Base-by-base conservation (phyloP, 37 sponge, comb jelly and placozoan species). In the Agelas oroides region DNA sequence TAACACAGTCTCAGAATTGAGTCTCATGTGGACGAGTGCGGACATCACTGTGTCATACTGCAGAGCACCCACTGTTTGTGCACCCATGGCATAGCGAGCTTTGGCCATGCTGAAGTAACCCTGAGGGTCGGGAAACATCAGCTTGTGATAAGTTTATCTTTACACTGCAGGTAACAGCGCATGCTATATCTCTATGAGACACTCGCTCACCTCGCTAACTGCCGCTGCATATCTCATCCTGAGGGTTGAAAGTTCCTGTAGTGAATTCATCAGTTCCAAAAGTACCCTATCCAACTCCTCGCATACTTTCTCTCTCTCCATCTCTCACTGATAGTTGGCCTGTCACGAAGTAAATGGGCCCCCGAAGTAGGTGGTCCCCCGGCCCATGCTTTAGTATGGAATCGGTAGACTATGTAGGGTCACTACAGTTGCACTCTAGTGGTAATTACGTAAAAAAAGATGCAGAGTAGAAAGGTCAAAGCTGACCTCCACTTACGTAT, bases 31-130 rank as follows among this genome's bases (percentile, higher is more conserved):
- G 13, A 79, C 69, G 25, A 80, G 61, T 0, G 93, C 67, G 5
- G 57, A 33, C 94, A 94, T 94, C n/a, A 25, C 65, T 24, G 71
- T 24, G 73, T 85, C 87, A 65, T 89, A 94, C 80, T 94, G 94
- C 39, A 94, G 80, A 36, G 86, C 54, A 31, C 79, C 54, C 23
- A 94, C 91, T 58, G 74, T 23, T 1, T 21, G 53, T 23, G 75
- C 58, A 55, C 94, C 91, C 90, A 87, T 94, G 20, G 92, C 59
- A 74, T 90, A 73, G 23, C 94, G 77, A 0, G 94, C 84, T 60
- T 90, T 59, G 21, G 92, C 46, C 84, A 94, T 65, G 53, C 71
- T 31, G 21, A 94, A 83, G 61, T 87, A 90, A 27, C 94, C 94
- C 94, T 92, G 53, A 0, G 63, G 15, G 24, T 39, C 24, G 63